These are phyloP conservation scores for Synergus umbraculus DNA, from an alignment of 2,888 invertebrate species.

Conservation along the genomic window DNA sequence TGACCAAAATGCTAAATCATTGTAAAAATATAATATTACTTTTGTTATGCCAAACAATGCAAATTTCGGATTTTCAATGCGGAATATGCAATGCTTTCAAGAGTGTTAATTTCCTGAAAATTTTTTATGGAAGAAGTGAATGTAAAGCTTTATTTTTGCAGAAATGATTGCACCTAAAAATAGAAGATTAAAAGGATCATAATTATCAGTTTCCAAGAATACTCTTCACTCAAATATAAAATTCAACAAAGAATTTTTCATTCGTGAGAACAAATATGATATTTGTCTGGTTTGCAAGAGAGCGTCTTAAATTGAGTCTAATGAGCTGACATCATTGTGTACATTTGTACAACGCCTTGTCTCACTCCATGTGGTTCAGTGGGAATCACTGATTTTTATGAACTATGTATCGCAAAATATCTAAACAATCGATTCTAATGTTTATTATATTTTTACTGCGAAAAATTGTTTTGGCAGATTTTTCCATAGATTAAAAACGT, in stretches of 20 bases:
- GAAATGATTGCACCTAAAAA: neutral
- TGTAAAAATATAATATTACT: no score
- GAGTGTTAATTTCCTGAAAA: no score
- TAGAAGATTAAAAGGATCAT: neutral
- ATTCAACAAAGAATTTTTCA: neutral
- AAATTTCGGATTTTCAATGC: no score
- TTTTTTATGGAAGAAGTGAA: no score
- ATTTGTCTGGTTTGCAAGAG: slow-evolving; percentile 5
- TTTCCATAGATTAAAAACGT: no score
- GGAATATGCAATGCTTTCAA: no score
- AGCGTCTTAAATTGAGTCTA: slow-evolving; percentile 12
- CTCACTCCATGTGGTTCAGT: neutral
- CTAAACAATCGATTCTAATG: neutral
- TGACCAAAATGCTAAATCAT: no score
- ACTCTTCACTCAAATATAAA: neutral
- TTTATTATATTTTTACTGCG: no score
- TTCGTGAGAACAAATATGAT: neutral
- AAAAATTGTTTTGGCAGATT: neutral
- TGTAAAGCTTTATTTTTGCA: no score
- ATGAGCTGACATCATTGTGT: neutral
- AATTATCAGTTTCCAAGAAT: neutral
- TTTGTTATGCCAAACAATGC: no score
- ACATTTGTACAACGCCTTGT: neutral
- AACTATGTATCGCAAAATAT: neutral
- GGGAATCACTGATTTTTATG: neutral